Evolutionary conservation across 2,797 vertebrate genomes (phyloP).

Genomic region (Oreochromis mossambicus): DNA sequence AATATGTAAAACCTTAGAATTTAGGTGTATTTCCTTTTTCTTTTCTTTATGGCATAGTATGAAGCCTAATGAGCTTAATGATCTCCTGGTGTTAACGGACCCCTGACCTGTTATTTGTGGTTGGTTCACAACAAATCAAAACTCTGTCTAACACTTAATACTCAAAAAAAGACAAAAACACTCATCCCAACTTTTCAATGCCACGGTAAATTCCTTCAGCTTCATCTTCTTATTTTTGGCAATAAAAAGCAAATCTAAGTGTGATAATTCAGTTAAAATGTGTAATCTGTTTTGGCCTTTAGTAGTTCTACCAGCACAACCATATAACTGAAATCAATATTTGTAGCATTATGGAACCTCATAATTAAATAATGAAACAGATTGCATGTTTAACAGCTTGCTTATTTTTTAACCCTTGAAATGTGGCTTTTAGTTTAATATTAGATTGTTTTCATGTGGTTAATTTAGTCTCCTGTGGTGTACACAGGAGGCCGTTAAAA

Average conservation of each 20-base stretch:
- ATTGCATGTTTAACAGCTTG: too few species aligned
- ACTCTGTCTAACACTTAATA: not conserved
- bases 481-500: too few species aligned
- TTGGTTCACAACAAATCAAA: not conserved
- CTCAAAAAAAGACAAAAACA: not conserved
- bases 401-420: too few species aligned
- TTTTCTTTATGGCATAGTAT: not conserved
- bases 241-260: not conserved
- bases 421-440: too few species aligned
- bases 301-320: too few species aligned
- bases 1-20: not conserved
- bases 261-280: too few species aligned
- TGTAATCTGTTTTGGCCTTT: too few species aligned
- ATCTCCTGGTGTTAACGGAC: not conserved
- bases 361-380: too few species aligned
- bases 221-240: not conserved
- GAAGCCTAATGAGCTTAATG: not conserved
- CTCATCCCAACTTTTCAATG: rapidly evolving
- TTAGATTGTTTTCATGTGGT: too few species aligned
- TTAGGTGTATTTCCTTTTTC: not conserved
- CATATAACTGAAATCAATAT: too few species aligned
- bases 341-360: too few species aligned
- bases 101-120: not conserved
- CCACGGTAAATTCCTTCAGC: not conserved
- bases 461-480: too few species aligned